Percentiles rank a stretch among this genome's conserved stretches.
These are phyloP conservation scores for Todus mexicanus DNA, from an alignment of 2,797 vertebrate genomes.

Conservation along the genomic window DNA sequence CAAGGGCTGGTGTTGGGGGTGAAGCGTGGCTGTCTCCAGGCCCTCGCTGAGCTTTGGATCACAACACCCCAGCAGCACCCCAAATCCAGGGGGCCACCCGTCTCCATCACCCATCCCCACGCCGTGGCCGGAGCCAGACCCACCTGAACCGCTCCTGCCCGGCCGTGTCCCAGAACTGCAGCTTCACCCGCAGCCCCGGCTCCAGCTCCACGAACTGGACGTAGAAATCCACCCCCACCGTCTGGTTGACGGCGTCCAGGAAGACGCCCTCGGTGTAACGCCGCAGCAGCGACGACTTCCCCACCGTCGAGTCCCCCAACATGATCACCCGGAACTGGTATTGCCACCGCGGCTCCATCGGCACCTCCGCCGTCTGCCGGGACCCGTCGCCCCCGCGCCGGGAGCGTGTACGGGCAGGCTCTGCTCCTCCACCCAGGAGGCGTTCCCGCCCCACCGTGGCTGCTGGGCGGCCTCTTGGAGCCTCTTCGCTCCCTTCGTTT, in stretches of 20 bases:
- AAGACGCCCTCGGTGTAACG: conserved; percentile 83
- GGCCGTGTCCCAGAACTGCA: conserved; percentile 90
- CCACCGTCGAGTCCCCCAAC: conserved; percentile 86
- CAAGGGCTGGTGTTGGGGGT: too few relatives aligned
- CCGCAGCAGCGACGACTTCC: conserved; percentile 85
- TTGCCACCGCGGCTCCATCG: conserved; percentile 84
- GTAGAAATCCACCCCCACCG: conserved; percentile 86
- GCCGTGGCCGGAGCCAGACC: background rate
- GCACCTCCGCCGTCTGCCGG: background rate
- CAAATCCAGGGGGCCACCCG: background rate
- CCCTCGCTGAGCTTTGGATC: accelerated
- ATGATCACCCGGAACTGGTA: conserved; percentile 90
- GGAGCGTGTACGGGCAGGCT: background rate
- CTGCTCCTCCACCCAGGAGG: conserved; percentile 36
- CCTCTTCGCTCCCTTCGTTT: background rate
- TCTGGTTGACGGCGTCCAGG: conserved; percentile 80
- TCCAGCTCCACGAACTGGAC: conserved; percentile 86
- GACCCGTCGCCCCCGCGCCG: background rate
- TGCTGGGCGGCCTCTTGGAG: background rate
- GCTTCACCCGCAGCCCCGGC: conserved; percentile 79
- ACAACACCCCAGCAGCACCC: background rate
- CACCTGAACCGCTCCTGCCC: conserved; percentile 90
- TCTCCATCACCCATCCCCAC: background rate
- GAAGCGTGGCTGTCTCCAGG: too few relatives aligned
- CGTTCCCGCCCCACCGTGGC: background rate